Evolutionary conservation across 2,888 invertebrate genomes (phyloP).

Genomic region (Glaucopsyche alexis): DNA sequence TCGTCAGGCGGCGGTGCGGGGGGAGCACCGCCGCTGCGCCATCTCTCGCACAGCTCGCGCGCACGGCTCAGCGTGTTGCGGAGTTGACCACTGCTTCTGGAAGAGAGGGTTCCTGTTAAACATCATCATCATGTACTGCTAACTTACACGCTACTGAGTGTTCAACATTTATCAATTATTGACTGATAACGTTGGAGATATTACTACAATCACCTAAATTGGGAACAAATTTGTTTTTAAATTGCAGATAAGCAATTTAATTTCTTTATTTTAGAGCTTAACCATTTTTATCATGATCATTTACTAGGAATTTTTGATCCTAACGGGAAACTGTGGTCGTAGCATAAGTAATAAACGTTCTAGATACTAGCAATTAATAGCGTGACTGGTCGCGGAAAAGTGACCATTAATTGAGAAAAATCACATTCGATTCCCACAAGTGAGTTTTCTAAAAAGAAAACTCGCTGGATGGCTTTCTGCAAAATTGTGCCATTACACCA

Average conservation of each 20-base stretch:
- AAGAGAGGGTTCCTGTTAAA: constrained; percentile 32
- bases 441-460: constrained; percentile 48
- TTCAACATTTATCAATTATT: not conserved
- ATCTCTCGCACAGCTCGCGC: constrained; percentile 90
- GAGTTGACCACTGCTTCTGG: constrained; percentile 87
- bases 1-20: constrained; percentile 75
- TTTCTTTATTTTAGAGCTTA: not conserved
- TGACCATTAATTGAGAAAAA: constrained; percentile 56
- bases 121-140: not conserved
- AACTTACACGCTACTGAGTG: not conserved
- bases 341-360: not conserved
- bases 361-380: constrained; percentile 38
- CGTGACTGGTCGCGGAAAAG: constrained; percentile 62
- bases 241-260: too few species aligned
- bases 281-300: not conserved
- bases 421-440: constrained; percentile 38
- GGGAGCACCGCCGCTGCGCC: constrained; percentile 77
- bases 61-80: constrained; percentile 90
- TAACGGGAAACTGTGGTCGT: not conserved
- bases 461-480: constrained; percentile 48
- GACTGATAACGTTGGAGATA: not conserved
- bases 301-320: not conserved
- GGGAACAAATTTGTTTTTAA: not conserved
- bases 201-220: not conserved
- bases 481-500: constrained; percentile 32